Percentiles rank a stretch among this genome's conserved stretches.
Conservation (phyloP, 2,888 invertebrate genomes). For the Sepioteuthis lessoniana region DNA sequence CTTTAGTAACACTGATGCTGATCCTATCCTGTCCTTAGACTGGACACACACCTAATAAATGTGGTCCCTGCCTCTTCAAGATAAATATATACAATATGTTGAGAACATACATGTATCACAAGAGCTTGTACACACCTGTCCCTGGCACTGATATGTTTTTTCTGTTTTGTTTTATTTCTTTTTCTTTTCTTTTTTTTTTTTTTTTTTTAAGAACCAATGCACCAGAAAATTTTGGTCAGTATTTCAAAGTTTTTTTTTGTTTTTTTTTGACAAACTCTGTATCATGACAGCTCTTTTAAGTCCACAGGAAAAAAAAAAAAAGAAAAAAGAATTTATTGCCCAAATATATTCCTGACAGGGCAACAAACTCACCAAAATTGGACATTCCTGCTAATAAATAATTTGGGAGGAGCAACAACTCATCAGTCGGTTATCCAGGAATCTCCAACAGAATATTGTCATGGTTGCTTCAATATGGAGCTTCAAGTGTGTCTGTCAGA, state of each 20-base stretch:
- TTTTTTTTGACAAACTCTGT: not conserved
- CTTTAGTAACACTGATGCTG: not conserved
- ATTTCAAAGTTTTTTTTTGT: not conserved
- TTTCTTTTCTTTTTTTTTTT: not conserved
- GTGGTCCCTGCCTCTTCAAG: constrained; percentile 38
- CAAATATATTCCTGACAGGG: constrained; percentile 14
- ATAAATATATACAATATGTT: constrained; percentile 43
- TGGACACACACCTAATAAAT: constrained; percentile 2
- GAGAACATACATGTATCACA: constrained; percentile 47
- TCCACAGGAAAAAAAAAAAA: not conserved
- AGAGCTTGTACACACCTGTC: not conserved
- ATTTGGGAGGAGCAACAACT: not conserved
- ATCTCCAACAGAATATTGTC: not conserved
- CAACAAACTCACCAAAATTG: not conserved
- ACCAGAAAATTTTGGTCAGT: not conserved
- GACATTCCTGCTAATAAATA: constrained; percentile 20
- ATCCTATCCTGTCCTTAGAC: constrained; percentile 16
- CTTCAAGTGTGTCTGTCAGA: not conserved
- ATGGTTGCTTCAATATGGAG: not conserved
- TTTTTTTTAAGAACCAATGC: not conserved
- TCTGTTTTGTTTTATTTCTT: too few species aligned
- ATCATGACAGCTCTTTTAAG: not conserved
- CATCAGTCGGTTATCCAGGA: not conserved
- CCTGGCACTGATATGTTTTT: constrained; percentile 2
- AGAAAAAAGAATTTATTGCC: not conserved